phyloP scores from a whole-genome alignment of 64 coral and sea anemone genomes.

The Actinia tenebrosa region DNA sequence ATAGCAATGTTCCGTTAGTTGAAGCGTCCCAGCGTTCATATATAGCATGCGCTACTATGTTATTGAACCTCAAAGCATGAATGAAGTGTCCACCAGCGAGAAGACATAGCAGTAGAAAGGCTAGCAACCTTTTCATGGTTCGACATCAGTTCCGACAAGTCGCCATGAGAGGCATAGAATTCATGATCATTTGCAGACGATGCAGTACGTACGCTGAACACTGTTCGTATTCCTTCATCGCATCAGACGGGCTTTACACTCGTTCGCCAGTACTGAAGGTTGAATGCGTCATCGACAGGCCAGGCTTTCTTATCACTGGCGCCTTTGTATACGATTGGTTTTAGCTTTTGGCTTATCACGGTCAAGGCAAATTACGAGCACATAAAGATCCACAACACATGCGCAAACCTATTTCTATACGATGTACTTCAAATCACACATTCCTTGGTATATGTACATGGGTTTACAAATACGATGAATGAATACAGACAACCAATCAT shows the following conservation, averaged over 20 bases:
- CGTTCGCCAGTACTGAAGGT: not conserved
- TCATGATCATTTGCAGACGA: not conserved
- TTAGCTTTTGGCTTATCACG: slow-evolving; percentile 8
- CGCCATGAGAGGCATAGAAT: slow-evolving; percentile 13
- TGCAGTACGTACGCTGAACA: not conserved
- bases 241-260: slow-evolving; percentile 5
- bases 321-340: slow-evolving; percentile 6
- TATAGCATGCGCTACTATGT: slow-evolving; percentile 25
- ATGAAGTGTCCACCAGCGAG: not conserved
- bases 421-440: not conserved
- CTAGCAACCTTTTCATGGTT: slow-evolving; percentile 11
- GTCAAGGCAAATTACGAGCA: not conserved
- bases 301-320: slow-evolving; percentile 24
- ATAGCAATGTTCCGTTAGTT: slow-evolving; percentile 46
- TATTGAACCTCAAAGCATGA: slow-evolving; percentile 29
- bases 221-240: not conserved
- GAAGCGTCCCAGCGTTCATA: slow-evolving; percentile 63
- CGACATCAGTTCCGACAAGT: slow-evolving; percentile 10
- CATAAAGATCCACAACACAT: not conserved
- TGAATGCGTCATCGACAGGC: slow-evolving; percentile 19
- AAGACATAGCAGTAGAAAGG: slow-evolving; percentile 3
- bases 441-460: not conserved
- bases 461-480: not conserved
- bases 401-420: not conserved
- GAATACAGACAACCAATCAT: not conserved